phyloP scores from a whole-genome alignment of 1,140 invertebrate genomes.

The Neocloeon triangulifer region DNA sequence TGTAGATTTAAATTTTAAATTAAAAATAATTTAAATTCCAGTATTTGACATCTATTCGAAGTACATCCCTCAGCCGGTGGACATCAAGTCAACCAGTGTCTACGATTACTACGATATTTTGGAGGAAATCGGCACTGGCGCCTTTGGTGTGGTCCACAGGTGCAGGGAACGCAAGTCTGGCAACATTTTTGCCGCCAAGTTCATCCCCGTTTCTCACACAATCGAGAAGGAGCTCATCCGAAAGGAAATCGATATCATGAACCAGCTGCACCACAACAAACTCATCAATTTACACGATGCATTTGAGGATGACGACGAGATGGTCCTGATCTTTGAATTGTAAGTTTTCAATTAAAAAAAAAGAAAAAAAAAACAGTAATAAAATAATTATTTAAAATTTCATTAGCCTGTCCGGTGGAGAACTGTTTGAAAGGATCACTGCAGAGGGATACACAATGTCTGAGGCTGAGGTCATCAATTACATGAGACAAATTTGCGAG shows the following conservation, averaged over 20 bases:
- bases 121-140: conserved; percentile 97
- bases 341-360: conserved; percentile 29
- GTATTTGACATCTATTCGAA: conserved; percentile 96
- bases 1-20: not conserved
- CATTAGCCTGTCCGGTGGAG: conserved; percentile 82
- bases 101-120: conserved; percentile 97
- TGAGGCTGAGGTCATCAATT: conserved; percentile 97
- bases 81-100: conserved; percentile 82
- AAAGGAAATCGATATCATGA: conserved; percentile 99
- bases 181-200: conserved; percentile 96
- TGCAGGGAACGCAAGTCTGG: conserved; percentile 90
- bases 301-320: conserved; percentile 97
- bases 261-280: conserved; percentile 91
- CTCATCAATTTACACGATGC: conserved; percentile 96
- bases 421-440: conserved; percentile 94
- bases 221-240: conserved; percentile 93
- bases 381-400: conserved; percentile 9
- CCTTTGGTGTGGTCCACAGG: conserved; percentile 95
- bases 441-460: conserved; percentile 96
- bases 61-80: conserved; percentile 87
- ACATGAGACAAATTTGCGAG: conserved; percentile 97
- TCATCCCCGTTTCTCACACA: conserved; percentile 86
- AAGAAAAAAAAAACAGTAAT: too few relatives aligned
- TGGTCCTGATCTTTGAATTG: conserved; percentile 99
- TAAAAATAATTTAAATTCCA: conserved; percentile 14